Percentiles rank a stretch among this genome's conserved stretches.
These are phyloP conservation scores for Pedetes capensis DNA, from an alignment of 2,113 vertebrate species.

Conservation along the genomic window DNA sequence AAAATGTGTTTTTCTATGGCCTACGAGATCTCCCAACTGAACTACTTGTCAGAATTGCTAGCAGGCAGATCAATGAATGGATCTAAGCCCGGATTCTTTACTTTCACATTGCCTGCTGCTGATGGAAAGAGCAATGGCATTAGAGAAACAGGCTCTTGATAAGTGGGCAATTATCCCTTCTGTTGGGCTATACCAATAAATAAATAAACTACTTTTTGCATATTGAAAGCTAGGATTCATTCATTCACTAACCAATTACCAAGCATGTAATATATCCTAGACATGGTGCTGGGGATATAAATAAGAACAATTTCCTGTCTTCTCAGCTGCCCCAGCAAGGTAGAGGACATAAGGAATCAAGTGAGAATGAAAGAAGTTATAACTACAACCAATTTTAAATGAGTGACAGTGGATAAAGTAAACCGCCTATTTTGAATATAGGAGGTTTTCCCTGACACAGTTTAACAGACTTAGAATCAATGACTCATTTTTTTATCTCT, in stretches of 20 bases:
- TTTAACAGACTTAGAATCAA: neutral
- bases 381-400: neutral
- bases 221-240: neutral
- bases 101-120: neutral
- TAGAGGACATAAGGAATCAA: neutral
- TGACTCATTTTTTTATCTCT: neutral
- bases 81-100: neutral
- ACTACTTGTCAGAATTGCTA: neutral
- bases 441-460: neutral
- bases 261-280: neutral
- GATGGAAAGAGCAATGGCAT: neutral
- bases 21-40: neutral
- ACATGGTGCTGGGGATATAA: neutral
- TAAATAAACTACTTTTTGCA: neutral
- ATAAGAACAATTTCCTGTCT: neutral
- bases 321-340: neutral
- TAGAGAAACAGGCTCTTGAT: neutral
- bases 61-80: neutral
- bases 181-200: neutral
- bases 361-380: neutral
- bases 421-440: neutral
- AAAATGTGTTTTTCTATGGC: neutral
- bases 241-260: neutral
- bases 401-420: neutral
- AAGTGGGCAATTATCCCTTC: neutral